Conservation (phyloP, 2,888 invertebrate genomes). For the Caenorhabditis wallacei region DNA sequence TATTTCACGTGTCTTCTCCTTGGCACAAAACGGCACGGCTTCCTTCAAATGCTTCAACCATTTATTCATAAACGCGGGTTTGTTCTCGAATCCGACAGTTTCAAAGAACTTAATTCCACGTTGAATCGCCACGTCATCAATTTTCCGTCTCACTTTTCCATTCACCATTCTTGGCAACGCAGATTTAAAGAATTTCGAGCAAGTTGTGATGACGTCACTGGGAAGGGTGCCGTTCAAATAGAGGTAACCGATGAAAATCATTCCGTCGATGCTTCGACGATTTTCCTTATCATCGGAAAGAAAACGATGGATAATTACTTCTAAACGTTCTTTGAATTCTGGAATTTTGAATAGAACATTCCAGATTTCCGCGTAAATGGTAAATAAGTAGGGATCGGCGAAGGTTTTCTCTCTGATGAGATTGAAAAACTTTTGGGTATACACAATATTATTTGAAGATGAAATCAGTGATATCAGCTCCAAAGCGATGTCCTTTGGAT, state of each 20-base stretch:
- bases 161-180: constrained; percentile 18
- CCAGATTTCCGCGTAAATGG: no score
- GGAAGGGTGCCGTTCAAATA: constrained; percentile 70
- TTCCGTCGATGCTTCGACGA: constrained; percentile 78
- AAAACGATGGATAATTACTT: no score
- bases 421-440: no score
- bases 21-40: constrained; percentile 58
- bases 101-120: constrained; percentile 66
- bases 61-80: constrained; percentile 55
- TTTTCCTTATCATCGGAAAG: constrained; percentile 67
- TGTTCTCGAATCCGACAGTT: constrained; percentile 55
- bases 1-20: constrained; percentile 75
- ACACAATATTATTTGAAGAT: no score
- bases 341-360: no score
- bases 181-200: constrained; percentile 66
- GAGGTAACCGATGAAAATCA: constrained; percentile 79
- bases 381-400: no score
- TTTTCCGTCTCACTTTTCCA: neutral
- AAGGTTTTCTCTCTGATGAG: no score
- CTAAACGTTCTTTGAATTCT: no score
- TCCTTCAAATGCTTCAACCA: constrained; percentile 50
- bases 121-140: constrained; percentile 66
- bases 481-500: no score
- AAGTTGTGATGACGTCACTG: constrained; percentile 70
- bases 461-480: no score